These are phyloP conservation scores for Onchidella celtica DNA, from an alignment of 2,888 invertebrate genomes.

Conservation along the genomic window DNA sequence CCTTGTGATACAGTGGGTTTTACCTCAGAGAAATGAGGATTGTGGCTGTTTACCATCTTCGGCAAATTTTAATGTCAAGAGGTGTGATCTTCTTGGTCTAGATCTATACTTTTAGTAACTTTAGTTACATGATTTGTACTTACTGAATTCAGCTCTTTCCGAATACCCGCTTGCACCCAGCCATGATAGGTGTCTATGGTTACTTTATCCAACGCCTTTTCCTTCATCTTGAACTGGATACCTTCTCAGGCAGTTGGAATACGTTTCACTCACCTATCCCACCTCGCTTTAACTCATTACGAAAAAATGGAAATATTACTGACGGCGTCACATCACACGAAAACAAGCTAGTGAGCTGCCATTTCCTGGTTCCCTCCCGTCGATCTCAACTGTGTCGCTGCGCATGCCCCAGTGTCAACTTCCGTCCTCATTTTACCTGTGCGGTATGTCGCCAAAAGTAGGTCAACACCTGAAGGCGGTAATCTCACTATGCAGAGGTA, in stretches of 20 bases:
- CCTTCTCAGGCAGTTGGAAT: neutral
- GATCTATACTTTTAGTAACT: too few species aligned
- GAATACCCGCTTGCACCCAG: conserved; percentile 69
- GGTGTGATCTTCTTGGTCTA: too few species aligned
- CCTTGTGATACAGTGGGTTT: too few species aligned
- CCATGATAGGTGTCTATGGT: conserved; percentile 74
- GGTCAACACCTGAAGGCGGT: too few species aligned
- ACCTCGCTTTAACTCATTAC: neutral
- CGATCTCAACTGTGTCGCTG: neutral
- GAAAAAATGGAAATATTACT: neutral
- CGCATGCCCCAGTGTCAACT: conserved; percentile 1
- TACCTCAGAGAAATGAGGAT: too few species aligned
- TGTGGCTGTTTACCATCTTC: too few species aligned
- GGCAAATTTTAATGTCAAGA: too few species aligned
- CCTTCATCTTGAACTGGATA: conserved; percentile 46
- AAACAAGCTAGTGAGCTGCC: neutral
- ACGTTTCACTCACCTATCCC: neutral
- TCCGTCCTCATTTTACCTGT: conserved; percentile 2
- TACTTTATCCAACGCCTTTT: conserved; percentile 69
- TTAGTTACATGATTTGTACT: too few species aligned
- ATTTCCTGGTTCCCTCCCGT: conserved; percentile 38
- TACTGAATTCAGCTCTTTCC: conserved; percentile 68
- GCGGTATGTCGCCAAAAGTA: neutral
- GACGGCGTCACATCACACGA: neutral
- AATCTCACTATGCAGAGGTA: too few species aligned